phyloP scores from a whole-genome alignment of 2,797 vertebrate species.

The Trachurus trachurus region DNA sequence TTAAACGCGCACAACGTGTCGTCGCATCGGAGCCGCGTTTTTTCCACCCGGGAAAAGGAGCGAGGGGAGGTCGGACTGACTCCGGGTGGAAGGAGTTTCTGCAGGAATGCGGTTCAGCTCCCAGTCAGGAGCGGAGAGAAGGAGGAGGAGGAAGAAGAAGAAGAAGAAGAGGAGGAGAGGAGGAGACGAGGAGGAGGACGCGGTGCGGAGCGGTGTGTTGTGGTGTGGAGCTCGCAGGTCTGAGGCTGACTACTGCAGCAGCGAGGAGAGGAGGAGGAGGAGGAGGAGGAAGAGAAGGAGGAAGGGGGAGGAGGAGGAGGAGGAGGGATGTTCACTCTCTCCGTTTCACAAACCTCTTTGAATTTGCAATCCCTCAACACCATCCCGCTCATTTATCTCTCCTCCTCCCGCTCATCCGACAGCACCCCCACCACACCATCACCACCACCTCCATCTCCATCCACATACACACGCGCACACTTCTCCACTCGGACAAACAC shows the following conservation, averaged over 20 bases:
- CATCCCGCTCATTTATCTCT: slow-evolving; percentile 68
- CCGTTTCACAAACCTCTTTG: slow-evolving; percentile 78
- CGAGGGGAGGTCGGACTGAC: no score
- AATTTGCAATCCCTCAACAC: slow-evolving; percentile 76
- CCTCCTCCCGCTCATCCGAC: slow-evolving; percentile 16
- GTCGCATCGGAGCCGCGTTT: no score
- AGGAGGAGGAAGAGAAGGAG: neutral
- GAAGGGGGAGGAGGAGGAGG: slow-evolving; percentile 17
- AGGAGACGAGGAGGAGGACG: neutral
- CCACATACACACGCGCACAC: neutral
- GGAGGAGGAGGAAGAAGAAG: neutral
- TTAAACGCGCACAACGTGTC: neutral
- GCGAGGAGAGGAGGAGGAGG: slow-evolving; percentile 38
- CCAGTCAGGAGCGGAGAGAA: slow-evolving; percentile 7
- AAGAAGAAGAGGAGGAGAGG: no score
- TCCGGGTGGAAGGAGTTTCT: slow-evolving; percentile 7
- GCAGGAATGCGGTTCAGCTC: slow-evolving; percentile 44
- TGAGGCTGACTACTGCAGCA: slow-evolving; percentile 83
- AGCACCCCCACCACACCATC: neutral
- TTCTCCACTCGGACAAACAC: neutral
- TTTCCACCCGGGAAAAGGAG: no score
- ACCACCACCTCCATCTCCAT: no score
- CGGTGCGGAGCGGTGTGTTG: neutral
- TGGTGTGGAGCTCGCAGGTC: slow-evolving; percentile 26
- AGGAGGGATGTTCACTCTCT: slow-evolving; percentile 56